Evolutionary conservation across 2,888 invertebrate genomes (phyloP), one percentile per base, ranked within the genome.

Genomic region (Andricus quercusramuli): DNA sequence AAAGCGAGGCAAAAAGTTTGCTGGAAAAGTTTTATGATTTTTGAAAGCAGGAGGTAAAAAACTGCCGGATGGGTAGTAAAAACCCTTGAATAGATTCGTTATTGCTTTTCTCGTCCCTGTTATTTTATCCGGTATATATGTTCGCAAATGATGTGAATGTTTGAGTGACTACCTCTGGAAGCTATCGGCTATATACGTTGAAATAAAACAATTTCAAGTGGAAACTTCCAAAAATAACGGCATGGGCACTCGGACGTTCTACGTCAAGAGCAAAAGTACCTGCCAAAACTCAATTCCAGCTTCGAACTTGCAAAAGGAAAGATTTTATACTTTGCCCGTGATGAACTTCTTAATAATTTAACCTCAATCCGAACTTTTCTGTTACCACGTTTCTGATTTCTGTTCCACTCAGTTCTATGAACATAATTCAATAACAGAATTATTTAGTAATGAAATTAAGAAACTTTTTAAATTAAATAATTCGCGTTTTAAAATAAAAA

Each of bases 181-280:
- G 81, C 84, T 79, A 80, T 83, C 78, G 82, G 78, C 78, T 78
- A 82, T 80, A 76, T 78, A 83, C 79, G 83, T 80, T 78, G 56
- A 83, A 84, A 87, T 83, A 85, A 88, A 87, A 85, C 83, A 83
- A 83, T 78, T 79, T 82, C 83, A 80, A 83, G 80, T 81, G 85
- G 80, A 82, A 85, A 85, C 77, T 80, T 80, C 84, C 85, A 83
- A 85, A 88, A 88, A 88, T 88, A 88, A 87, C 88, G 82, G 67
- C 41, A 41, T 41, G 41, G 41, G 13, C 25, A 65, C 78, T 80
- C 78, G 65, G 56, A 79, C 79, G 81, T 79, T 79, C 76, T 80
- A 78, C 81, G 84, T 86, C 84, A 85, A 82, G 78, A 80, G 70
- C 79, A 77, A 82, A 82, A 83, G 86, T 82, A 80, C 77, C 79